phyloP scores from a whole-genome alignment of 1,140 invertebrate genomes.

The Dendroctonus valens region DNA sequence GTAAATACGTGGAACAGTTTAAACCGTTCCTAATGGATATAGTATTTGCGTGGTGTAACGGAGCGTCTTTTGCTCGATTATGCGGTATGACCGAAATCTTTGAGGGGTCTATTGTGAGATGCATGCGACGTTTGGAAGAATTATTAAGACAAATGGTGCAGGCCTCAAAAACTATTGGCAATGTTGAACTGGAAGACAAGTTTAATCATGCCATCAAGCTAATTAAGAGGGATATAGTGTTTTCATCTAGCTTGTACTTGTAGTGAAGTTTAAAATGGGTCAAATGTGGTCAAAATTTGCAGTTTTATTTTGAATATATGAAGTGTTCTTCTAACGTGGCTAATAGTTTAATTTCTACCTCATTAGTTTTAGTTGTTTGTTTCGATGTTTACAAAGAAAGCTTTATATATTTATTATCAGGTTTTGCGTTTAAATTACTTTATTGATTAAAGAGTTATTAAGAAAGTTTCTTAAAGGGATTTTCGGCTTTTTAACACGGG shows the following conservation, averaged over 20 bases:
- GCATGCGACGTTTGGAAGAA: constrained; percentile 95
- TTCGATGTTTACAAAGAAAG: too few species aligned
- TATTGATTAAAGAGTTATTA: too few species aligned
- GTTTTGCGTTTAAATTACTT: too few species aligned
- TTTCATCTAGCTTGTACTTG: constrained; percentile 97
- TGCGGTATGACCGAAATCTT: constrained; percentile 98
- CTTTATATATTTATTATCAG: too few species aligned
- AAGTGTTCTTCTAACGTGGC: too few species aligned
- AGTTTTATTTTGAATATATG: too few species aligned
- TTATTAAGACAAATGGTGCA: constrained; percentile 92
- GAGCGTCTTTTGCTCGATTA: constrained; percentile 86
- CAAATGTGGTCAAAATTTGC: too few species aligned
- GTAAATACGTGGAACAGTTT: constrained; percentile 89
- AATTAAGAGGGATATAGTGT: constrained; percentile 97
- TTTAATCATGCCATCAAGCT: constrained; percentile 90
- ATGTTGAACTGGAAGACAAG: constrained; percentile 93
- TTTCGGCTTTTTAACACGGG: too few species aligned
- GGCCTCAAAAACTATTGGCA: constrained; percentile 96
- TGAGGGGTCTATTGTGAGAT: constrained; percentile 98
- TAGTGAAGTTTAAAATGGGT: constrained; percentile 53
- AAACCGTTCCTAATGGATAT: constrained; percentile 97
- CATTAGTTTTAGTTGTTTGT: too few species aligned
- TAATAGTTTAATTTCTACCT: too few species aligned
- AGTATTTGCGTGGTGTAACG: constrained; percentile 95
- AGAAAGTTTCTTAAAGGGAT: too few species aligned